phyloP scores from a whole-genome alignment of 2,888 invertebrate genomes.

The Torymus auratus region DNA sequence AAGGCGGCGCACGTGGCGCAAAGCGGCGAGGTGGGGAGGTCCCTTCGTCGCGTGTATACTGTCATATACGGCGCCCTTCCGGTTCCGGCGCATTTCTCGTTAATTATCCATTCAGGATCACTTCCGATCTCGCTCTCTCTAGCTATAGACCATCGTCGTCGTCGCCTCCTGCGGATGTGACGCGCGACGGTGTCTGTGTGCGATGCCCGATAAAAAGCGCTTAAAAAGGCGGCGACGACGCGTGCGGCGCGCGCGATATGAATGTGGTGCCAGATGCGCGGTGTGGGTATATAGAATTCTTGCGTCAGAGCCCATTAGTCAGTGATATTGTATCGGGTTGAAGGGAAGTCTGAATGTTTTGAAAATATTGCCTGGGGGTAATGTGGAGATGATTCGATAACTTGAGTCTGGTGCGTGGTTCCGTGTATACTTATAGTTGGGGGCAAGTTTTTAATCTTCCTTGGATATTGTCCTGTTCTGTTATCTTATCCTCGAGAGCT shows the following conservation, averaged over 20 bases:
- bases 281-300: neutral
- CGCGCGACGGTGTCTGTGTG: slow-evolving; percentile 55
- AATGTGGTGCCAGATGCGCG: neutral
- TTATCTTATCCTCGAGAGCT: slow-evolving; percentile 43
- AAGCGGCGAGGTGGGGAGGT: neutral
- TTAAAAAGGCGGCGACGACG: neutral
- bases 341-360: no score
- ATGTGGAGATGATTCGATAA: no score
- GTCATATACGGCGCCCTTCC: slow-evolving; percentile 60
- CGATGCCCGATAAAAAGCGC: slow-evolving; percentile 20
- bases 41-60: slow-evolving; percentile 7
- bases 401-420: no score
- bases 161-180: slow-evolving; percentile 68
- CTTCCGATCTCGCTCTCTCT: slow-evolving; percentile 64
- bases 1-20: slow-evolving; percentile 16
- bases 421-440: no score
- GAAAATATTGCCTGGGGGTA: no score
- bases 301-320: neutral
- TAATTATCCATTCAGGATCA: slow-evolving; percentile 73
- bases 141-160: neutral
- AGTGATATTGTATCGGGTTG: no score
- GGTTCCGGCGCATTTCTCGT: slow-evolving; percentile 66
- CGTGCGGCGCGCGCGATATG: neutral
- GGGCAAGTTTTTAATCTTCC: neutral
- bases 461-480: neutral